Base-by-base conservation (phyloP, 2,797 vertebrate species). In the Epinephelus coioides region DNA sequence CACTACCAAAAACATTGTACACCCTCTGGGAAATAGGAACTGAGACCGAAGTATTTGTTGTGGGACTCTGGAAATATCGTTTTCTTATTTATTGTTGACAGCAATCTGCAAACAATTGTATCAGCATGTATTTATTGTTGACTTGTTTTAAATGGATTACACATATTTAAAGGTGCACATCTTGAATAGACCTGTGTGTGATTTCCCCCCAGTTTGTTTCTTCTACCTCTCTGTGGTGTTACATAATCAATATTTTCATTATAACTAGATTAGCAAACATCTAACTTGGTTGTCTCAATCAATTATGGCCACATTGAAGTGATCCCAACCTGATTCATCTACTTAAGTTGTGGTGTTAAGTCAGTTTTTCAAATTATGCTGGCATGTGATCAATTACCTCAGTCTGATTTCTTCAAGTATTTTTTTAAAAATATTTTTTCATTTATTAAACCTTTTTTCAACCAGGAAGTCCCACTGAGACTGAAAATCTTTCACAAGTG, bases 21-120 rank as follows among this genome's bases (percentile, higher is more conserved):
- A 13, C 2, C 43, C 0, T 3, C 0, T 13, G 18, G 25, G 4
- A 38, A 43, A 27, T 3, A 19, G 3, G 4, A 1, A 1, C 3
- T 1, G 38, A 17, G 50, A 14, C 23, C 6, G 4, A 61, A 2
- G 14, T 3, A 25, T 54, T 1, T 13, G 44, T 19, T 40, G n/a
- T 3, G 23, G 3, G 18, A 44, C 38, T 56, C 53, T 7, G 15
- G 54, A 21, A 17, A 60, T 38, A 61, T 9, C 34, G 34, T 25
- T 30, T 14, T 38, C 4, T 46, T 46, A 14, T 17, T 43, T 43
- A 43, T 12, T 43, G 40, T 12, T 43, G 40, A 4, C 40, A 2
- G 11, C 34, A 34, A 34, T 34, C 7, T 34, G 34, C 34, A n/a
- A 47, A 9, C 23, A 18, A 34, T 34, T 34, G 34, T 34, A 34